Evolutionary conservation across 2,888 invertebrate genomes (phyloP), one percentile per base, ranked within the genome.

Genomic region (Rhagium mordax): DNA sequence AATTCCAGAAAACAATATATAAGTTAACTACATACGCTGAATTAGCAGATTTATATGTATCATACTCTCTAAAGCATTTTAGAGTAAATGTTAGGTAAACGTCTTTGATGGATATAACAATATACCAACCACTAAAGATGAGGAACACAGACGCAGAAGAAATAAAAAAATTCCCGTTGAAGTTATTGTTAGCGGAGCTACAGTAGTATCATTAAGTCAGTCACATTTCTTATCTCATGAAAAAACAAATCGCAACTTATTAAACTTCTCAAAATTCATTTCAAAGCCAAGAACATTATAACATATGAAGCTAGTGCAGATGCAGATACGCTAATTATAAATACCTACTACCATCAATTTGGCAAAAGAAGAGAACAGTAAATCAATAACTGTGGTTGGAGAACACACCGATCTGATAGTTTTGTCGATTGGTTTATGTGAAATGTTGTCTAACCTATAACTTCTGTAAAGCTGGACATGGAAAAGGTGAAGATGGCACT

Each of bases 371-470:
- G 20, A 24, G 6, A 21, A 5, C 5, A 55, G 20, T 55, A 55
- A 55, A 27, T n/a, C 55, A 15, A 13, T 55, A 55, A 21, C 21
- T 21, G 27, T 55, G 3, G 16, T 61, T 20, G 47, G 21, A 20
- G 21, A 61, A 61, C 47, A 47, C n/a, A 47, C 61, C 4, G 61
- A 61, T 61, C 48, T 61, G 41, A 13, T 61, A 41, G 61, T 61
- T 15, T 20, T 47, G 15, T 21, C 41, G 20, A 47, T 61, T 47
- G 48, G 20, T 18, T 61, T 61, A 41, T 61, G 61, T 21, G n/a
- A 20, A 6, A n/a, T 3, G 6, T 41, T 41, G 21, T 48, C 61
- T 18, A 61, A 61, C 47, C 48, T 61, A 8, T 61, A n/a, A 61
- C 20, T 61, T 61, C n/a, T 47, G 21, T 20, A 47, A 61, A 61